phyloP scores from a whole-genome alignment of 2,113 vertebrate species.

The Apodemus speciosus region DNA sequence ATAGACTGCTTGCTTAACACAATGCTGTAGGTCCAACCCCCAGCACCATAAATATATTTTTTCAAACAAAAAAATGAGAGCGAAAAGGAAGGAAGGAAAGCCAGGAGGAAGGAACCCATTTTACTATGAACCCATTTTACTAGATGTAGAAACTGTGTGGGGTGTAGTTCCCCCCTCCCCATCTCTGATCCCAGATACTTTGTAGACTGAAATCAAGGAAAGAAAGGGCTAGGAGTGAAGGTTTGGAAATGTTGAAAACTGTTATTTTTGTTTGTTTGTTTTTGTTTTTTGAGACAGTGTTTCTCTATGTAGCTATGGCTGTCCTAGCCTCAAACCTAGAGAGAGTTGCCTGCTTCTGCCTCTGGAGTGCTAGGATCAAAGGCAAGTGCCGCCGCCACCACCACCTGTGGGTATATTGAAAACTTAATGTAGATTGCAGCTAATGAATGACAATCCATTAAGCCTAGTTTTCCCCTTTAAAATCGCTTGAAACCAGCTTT shows the following conservation, averaged over 20 bases:
- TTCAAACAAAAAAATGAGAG: not conserved
- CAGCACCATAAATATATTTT: not conserved
- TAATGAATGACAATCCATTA: not conserved
- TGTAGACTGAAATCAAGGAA: not conserved
- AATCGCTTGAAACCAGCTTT: not conserved
- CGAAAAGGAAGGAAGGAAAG: not conserved
- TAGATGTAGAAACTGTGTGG: not conserved
- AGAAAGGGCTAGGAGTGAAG: too few relatives aligned
- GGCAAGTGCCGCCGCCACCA: not conserved
- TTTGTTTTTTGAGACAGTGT: not conserved
- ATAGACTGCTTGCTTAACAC: not conserved
- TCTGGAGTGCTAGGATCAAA: not conserved
- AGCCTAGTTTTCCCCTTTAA: not conserved
- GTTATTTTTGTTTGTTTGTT: not conserved
- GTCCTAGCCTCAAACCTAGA: not conserved
- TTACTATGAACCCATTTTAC: not conserved
- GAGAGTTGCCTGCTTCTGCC: not conserved
- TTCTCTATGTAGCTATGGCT: not conserved
- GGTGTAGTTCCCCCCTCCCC: not conserved
- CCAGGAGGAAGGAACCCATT: not conserved
- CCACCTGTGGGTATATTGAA: not conserved
- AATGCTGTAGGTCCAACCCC: not conserved
- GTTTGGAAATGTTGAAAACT: not conserved
- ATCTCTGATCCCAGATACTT: not conserved
- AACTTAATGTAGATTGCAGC: not conserved